phyloP scores from a whole-genome alignment of 2,888 invertebrate species.

The Myopa testacea region DNA sequence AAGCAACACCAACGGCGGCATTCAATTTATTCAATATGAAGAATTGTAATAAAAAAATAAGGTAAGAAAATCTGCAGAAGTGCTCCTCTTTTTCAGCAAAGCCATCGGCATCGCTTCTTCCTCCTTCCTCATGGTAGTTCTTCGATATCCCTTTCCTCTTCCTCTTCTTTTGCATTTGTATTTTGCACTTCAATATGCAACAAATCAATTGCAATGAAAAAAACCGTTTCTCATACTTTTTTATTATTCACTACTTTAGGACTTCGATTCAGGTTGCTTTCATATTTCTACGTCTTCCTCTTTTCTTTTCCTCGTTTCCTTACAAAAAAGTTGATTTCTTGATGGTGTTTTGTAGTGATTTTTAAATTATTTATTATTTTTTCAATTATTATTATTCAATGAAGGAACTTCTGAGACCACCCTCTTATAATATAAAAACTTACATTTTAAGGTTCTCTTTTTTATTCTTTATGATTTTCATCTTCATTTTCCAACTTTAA shows the following conservation, averaged over 20 bases:
- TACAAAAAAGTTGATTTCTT: neutral
- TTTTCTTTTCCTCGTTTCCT: neutral
- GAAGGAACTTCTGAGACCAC: no score
- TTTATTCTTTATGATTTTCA: no score
- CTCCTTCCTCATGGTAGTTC: slow-evolving; percentile 3
- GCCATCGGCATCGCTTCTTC: neutral
- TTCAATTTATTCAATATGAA: slow-evolving; percentile 47
- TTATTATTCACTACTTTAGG: slow-evolving; percentile 6
- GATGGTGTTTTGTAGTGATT: neutral
- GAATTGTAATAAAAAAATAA: slow-evolving; percentile 37
- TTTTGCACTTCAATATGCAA: slow-evolving; percentile 34
- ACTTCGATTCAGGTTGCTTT: neutral
- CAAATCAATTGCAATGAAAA: slow-evolving; percentile 41
- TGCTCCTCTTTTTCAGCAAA: no score
- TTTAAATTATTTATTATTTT: no score
- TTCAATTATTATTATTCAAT: no score
- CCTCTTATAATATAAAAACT: no score
- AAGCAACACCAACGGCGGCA: slow-evolving; percentile 28
- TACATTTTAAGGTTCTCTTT: no score
- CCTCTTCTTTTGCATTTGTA: slow-evolving; percentile 7
- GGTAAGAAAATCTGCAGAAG: slow-evolving; percentile 13
- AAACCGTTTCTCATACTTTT: slow-evolving; percentile 11
- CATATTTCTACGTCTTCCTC: neutral
- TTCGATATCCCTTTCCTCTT: neutral
- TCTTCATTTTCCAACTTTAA: no score